Evolutionary conservation across 2,888 invertebrate species (phyloP), one percentile per base, ranked within the genome.

Genomic region (Campoplex nolae): DNA sequence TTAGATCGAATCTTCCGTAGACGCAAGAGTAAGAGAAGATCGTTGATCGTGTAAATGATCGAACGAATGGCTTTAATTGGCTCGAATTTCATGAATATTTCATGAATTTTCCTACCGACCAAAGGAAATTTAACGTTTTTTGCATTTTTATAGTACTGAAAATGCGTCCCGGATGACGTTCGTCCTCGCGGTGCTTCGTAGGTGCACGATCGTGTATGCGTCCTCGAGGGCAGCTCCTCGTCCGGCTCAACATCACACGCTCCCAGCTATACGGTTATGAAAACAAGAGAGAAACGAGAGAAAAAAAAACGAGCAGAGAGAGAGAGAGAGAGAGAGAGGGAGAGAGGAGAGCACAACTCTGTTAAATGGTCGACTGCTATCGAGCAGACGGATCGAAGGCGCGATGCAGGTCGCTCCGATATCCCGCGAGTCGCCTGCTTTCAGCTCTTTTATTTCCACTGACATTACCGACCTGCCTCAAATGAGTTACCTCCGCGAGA

Each of bases 401-500:
- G 91, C 90, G 91, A 92, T 91, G 91, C 92, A 90, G 90, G 89
- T 91, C 88, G 88, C 90, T 35, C 48, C 73, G 79, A 83, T 87
- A 81, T 56, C 68, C 54, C 62, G n/a, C 62, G n/a, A 54, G 71
- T 85, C 80, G 87, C 87, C 85, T 83, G 80, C 74, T 78, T 74
- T 56, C 65, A 78, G 74, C 77, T 76, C 86, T 82, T 87, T 86
- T 87, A 87, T 79, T 78, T 88, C 83, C 81, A 87, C 89, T 90
- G 90, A 89, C 90, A 89, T 91, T 91, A 89, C 92, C 93, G 93
- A 93, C 93, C 93, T 93, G 92, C 92, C 92, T 92, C 92, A 93
- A 93, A 90, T 89, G 88, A 85, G 54, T 74, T 88, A 70, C 83
- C 80, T 79, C 82, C 79, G 86, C 77, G 81, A 79, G 77, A 42